Evolutionary conservation across 2,113 vertebrate genomes (phyloP).

Genomic region (Gallinago media): DNA sequence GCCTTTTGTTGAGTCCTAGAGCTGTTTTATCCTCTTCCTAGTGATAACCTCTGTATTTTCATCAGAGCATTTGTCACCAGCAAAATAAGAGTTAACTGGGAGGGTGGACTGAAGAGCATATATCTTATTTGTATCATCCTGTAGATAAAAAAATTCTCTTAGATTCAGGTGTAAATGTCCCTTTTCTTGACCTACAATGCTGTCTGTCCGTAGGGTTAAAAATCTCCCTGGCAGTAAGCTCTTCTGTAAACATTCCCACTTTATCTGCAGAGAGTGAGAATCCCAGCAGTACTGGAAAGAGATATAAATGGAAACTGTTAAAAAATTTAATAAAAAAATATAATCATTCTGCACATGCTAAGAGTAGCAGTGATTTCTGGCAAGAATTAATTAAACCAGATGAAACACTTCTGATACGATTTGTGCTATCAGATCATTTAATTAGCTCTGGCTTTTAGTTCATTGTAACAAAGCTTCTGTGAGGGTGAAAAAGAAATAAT

Average conservation of each 20-base stretch:
- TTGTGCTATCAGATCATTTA: slow-evolving; percentile 70
- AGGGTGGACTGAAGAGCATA: not conserved
- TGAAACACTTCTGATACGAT: slow-evolving; percentile 74
- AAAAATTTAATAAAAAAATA: slow-evolving; percentile 15
- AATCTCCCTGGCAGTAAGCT: not conserved
- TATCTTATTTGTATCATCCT: not conserved
- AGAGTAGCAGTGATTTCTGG: slow-evolving; percentile 62
- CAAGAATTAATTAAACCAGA: slow-evolving; percentile 76
- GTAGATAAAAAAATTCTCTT: not conserved
- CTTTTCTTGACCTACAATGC: not conserved
- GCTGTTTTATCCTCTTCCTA: not conserved
- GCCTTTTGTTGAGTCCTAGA: not conserved
- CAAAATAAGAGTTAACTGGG: not conserved
- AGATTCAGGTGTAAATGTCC: not conserved
- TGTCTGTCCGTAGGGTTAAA: slow-evolving; percentile 12
- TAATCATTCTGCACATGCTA: slow-evolving; percentile 41
- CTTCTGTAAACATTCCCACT: slow-evolving; percentile 41
- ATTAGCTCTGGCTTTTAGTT: slow-evolving; percentile 74
- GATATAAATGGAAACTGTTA: slow-evolving; percentile 40
- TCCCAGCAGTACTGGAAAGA: slow-evolving; percentile 34
- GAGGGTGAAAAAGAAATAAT: slow-evolving; percentile 64
- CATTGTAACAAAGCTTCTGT: slow-evolving; percentile 66
- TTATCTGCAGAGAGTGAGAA: slow-evolving; percentile 40
- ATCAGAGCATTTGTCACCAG: not conserved
- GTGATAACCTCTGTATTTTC: not conserved